Evolutionary conservation across 1,140 invertebrate species (phyloP), one percentile per base, ranked within the genome.

Genomic region (Lasaia peninsularis): DNA sequence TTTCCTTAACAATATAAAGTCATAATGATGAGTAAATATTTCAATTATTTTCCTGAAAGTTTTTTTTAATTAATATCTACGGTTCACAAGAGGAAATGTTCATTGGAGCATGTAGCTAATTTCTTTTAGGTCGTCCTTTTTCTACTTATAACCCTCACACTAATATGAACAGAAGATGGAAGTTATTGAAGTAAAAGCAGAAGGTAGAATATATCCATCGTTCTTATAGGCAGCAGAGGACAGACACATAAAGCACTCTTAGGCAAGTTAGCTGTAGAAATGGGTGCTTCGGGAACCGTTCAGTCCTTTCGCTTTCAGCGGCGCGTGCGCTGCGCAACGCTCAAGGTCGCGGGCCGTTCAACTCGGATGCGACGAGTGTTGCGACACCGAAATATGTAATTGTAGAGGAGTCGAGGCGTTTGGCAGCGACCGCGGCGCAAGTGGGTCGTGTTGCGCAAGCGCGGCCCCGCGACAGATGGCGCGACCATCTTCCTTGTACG

Each of bases 331-430:
- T 77, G 78, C 81, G 80, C 77, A 79, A 78, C 70, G 58, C 70
- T 74, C 80, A 86, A 83, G 83, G 80, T 78, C 82, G 77, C 72
- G 78, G 79, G 80, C 75, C 85, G 80, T 88, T 88, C 82, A 88
- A 88, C 85, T 88, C 85, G 83, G 85, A 88, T 88, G 82, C 78
- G 80, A 86, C 80, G 73, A 79, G 58, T 67, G 74, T 86, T 84
- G 82, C 84, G 81, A 86, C 84, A 84, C 80, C 75, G 69, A 80
- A 84, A 84, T 81, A 83, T 86, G 80, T 86, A 84, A 84, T 84
- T 84, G 82, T 81, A 77, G 78, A 82, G 83, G 74, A 83, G 78
- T 68, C 73, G 79, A 78, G 64, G 72, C 81, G 81, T 78, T 82
- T 85, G 84, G 78, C 84, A 82, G 84, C 84, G 79, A 77, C 76